phyloP scores from a whole-genome alignment of 2,888 invertebrate genomes.

The Pheosia gnoma region DNA sequence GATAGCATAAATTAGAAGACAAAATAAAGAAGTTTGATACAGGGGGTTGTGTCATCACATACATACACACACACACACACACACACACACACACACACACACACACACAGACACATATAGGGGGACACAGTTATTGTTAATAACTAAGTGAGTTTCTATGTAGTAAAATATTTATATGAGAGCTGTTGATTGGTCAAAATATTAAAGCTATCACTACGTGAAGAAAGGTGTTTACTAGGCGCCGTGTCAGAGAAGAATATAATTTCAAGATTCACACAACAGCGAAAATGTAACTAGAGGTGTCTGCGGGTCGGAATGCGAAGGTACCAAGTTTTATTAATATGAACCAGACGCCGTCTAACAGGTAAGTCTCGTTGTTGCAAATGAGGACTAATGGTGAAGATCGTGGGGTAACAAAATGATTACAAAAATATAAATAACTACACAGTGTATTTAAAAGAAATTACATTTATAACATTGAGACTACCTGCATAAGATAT shows the following conservation, averaged over 20 bases:
- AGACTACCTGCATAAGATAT: not conserved
- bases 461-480: not conserved
- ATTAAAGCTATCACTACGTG: not conserved
- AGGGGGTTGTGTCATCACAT: too few relatives aligned
- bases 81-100: too few relatives aligned
- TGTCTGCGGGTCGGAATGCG: slow-evolving; percentile 13
- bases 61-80: too few relatives aligned
- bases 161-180: too few relatives aligned
- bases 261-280: slow-evolving; percentile 1
- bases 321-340: slow-evolving; percentile 42
- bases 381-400: slow-evolving; percentile 33
- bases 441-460: not conserved
- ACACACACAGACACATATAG: too few relatives aligned
- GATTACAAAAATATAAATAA: slow-evolving; percentile 4
- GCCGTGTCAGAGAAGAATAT: not conserved
- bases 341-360: slow-evolving; percentile 43
- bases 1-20: too few relatives aligned
- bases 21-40: too few relatives aligned
- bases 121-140: too few relatives aligned
- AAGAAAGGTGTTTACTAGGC: not conserved
- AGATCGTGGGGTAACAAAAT: slow-evolving; percentile 27
- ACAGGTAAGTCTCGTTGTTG: slow-evolving; percentile 39
- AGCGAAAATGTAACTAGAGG: slow-evolving; percentile 4
- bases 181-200: too few relatives aligned
- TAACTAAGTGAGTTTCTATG: too few relatives aligned